Conservation (phyloP, 2,888 invertebrate species). For the Cephus sareptanus region DNA sequence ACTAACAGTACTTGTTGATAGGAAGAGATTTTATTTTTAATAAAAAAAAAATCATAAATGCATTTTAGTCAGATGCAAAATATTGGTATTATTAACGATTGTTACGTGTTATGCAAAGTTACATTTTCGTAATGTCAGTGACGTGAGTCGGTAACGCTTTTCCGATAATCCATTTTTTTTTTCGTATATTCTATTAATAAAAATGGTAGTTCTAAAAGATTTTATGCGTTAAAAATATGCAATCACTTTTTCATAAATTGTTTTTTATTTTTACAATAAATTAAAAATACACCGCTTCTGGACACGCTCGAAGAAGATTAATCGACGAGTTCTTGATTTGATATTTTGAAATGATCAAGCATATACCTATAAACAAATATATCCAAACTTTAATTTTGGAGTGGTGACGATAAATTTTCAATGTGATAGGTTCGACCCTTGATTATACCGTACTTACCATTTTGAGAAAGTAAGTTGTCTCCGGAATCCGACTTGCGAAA, state of each 20-base stretch:
- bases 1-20: too few species aligned
- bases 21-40: too few species aligned
- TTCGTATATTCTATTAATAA: not conserved
- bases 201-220: not conserved
- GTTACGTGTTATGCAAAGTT: too few species aligned
- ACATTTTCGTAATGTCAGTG: too few species aligned
- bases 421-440: not conserved
- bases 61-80: too few species aligned
- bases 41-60: too few species aligned
- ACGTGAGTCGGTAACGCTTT: too few species aligned
- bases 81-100: too few species aligned
- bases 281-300: not conserved
- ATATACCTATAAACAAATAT: not conserved
- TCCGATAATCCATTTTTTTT: not conserved
- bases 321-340: not conserved
- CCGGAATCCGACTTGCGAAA: not conserved
- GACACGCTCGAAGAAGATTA: not conserved
- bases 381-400: not conserved
- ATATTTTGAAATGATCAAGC: not conserved
- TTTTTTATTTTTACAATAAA: not conserved
- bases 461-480: not conserved
- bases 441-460: not conserved
- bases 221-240: not conserved
- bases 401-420: too few species aligned
- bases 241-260: too few species aligned